These are phyloP conservation scores for Leptinotarsa haldemani DNA, from an alignment of 2,888 invertebrate species.

Conservation along the genomic window DNA sequence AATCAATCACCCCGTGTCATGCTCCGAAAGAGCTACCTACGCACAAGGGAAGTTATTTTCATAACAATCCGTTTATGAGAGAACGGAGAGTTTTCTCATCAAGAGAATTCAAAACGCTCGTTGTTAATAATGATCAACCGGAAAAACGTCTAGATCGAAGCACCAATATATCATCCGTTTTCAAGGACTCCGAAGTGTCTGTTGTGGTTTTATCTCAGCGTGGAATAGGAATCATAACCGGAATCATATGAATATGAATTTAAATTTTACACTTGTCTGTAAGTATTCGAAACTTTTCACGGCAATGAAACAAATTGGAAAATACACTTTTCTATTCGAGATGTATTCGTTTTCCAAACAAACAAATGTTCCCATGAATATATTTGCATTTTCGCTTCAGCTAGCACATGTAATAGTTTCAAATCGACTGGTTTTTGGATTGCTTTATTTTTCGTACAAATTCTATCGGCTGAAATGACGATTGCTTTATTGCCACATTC, in stretches of 20 bases:
- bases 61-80: too few species aligned
- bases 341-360: conserved; percentile 45
- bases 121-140: neutral
- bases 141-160: neutral
- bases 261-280: neutral
- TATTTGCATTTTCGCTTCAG: conserved; percentile 37
- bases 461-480: conserved; percentile 16
- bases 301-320: conserved; percentile 22
- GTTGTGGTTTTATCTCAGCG: neutral
- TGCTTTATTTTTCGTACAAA: conserved; percentile 19
- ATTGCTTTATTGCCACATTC: conserved; percentile 22
- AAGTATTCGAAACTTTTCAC: conserved; percentile 14
- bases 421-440: conserved; percentile 19
- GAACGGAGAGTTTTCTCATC: neutral
- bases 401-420: conserved; percentile 30
- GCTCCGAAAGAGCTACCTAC: too few species aligned
- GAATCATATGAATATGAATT: neutral
- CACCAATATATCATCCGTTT: neutral
- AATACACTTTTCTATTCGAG: conserved; percentile 31
- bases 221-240: conserved; percentile 2
- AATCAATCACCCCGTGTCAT: too few species aligned
- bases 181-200: neutral
- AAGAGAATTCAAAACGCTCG: neutral
- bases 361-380: conserved; percentile 44
- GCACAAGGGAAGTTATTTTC: too few species aligned